A percentile compares a stretch with the other conserved stretches of the same genome.
These are phyloP conservation scores for Darevskia mixta DNA, from an alignment of 2,797 vertebrate species.

Conservation along the genomic window DNA sequence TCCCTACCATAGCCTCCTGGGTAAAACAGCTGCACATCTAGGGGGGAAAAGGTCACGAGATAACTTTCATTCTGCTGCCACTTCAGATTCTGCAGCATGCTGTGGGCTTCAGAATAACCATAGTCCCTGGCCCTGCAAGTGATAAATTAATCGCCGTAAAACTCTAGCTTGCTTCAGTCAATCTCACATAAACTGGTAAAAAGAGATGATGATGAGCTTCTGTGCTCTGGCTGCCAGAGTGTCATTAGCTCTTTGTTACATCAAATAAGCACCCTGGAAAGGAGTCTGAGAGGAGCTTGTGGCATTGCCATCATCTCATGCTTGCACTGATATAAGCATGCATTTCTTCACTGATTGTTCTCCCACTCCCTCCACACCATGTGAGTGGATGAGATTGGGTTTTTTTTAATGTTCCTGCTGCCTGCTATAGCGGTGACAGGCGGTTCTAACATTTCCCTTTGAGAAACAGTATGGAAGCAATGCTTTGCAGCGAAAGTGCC, in stretches of 20 bases:
- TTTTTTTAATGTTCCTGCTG: background rate
- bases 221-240: constrained; percentile 7
- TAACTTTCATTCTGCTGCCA: constrained; percentile 19
- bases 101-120: background rate
- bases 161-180: constrained; percentile 28
- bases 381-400: background rate
- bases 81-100: background rate
- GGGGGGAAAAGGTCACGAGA: constrained; percentile 23
- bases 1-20: background rate
- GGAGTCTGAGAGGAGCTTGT: background rate
- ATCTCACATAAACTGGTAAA: constrained; percentile 18
- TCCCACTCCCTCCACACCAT: background rate
- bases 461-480: background rate
- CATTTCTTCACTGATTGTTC: background rate
- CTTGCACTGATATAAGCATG: background rate
- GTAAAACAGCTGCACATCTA: constrained; percentile 23
- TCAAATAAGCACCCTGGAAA: constrained; percentile 2
- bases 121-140: background rate
- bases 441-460: background rate
- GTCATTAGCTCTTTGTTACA: constrained; percentile 28
- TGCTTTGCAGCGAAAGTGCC: background rate
- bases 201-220: constrained; percentile 23
- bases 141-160: constrained; percentile 29
- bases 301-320: background rate
- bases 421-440: background rate